Conservation (phyloP, 2,113 vertebrate genomes). For the Grus americana region DNA sequence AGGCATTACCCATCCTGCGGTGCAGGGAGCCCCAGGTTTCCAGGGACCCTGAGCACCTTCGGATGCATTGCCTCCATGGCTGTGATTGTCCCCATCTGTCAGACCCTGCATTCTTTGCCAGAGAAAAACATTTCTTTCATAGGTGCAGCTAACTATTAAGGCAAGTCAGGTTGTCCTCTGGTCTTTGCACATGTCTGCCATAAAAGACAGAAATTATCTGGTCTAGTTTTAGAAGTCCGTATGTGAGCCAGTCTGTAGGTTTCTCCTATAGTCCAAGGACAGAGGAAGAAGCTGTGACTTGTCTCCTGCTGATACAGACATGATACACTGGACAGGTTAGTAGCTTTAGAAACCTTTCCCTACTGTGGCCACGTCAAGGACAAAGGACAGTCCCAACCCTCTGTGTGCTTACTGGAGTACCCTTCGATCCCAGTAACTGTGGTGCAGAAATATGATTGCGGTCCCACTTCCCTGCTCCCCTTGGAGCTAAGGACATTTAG, state of each 20-base stretch:
- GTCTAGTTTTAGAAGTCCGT: neutral
- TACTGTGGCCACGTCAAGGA: neutral
- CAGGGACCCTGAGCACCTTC: neutral
- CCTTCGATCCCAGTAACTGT: neutral
- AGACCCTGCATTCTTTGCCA: neutral
- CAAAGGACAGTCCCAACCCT: neutral
- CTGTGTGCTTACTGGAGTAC: neutral
- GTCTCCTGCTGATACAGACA: neutral
- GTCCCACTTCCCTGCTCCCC: neutral
- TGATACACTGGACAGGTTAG: neutral
- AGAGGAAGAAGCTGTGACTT: neutral
- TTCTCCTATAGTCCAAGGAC: neutral
- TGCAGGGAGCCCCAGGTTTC: rapidly evolving
- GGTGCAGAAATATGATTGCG: neutral
- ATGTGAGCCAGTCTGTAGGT: neutral
- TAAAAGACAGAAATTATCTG: neutral
- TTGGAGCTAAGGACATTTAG: neutral
- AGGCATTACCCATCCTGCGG: rapidly evolving
- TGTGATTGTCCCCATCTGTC: neutral
- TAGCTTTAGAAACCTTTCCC: neutral
- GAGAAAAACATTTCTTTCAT: rapidly evolving
- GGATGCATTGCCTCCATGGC: neutral
- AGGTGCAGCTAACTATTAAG: neutral
- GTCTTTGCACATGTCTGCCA: neutral
- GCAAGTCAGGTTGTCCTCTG: neutral